phyloP scores from a whole-genome alignment of 2,888 invertebrate species.

The Himalopsyche anomala region DNA sequence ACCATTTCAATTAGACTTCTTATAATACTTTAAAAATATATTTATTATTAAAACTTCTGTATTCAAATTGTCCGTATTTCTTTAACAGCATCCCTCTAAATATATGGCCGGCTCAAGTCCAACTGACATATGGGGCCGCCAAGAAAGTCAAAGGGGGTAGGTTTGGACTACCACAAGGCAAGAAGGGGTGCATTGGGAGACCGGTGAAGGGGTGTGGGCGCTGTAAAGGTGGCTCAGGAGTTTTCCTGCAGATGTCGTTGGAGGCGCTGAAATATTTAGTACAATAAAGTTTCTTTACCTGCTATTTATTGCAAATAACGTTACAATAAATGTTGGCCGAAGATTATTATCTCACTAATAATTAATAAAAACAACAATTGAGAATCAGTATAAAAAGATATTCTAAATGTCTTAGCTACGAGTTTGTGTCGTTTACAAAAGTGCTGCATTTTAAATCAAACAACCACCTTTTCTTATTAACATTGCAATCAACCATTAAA shows the following conservation, averaged over 20 bases:
- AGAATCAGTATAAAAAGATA: too few relatives aligned
- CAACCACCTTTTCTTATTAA: too few relatives aligned
- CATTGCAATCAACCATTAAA: too few relatives aligned
- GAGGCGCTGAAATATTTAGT: slow-evolving; percentile 2
- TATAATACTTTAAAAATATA: too few relatives aligned
- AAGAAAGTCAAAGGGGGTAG: slow-evolving; percentile 26
- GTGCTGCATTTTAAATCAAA: too few relatives aligned
- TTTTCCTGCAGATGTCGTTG: slow-evolving; percentile 26
- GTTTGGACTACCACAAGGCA: slow-evolving; percentile 32
- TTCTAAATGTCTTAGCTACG: too few relatives aligned
- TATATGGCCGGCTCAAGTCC: slow-evolving; percentile 63
- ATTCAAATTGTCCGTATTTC: background rate
- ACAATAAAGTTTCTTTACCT: background rate
- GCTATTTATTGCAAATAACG: too few relatives aligned
- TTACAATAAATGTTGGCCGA: too few relatives aligned
- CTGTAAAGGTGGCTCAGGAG: slow-evolving; percentile 44
- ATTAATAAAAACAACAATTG: too few relatives aligned
- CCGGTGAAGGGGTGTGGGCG: slow-evolving; percentile 46
- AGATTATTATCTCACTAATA: too few relatives aligned
- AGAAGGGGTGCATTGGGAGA: slow-evolving; percentile 36
- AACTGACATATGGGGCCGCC: slow-evolving; percentile 55
- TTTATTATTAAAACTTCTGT: background rate
- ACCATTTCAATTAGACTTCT: too few relatives aligned
- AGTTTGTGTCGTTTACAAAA: too few relatives aligned
- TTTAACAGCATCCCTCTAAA: slow-evolving; percentile 55